Conservation (phyloP, 1,140 invertebrate species). For the Drosophila sp. region DNA sequence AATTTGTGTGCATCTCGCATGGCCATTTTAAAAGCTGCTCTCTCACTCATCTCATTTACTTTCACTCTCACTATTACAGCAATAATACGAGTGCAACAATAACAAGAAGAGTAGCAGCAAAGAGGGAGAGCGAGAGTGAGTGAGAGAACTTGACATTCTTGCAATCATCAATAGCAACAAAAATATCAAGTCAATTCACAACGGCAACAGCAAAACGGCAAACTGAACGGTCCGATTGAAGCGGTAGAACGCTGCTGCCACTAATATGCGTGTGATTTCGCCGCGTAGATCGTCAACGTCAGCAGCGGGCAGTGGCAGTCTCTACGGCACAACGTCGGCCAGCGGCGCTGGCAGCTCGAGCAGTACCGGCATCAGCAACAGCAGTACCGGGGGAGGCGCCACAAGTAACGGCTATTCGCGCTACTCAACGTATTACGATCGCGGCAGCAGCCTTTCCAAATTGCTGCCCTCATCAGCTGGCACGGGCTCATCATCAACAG, state of each 20-base stretch:
- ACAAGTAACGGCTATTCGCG: constrained; percentile 66
- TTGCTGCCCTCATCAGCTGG: constrained; percentile 55
- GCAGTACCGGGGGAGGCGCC: constrained; percentile 36
- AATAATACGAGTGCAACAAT: constrained; percentile 26
- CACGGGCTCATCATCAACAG: constrained; percentile 22
- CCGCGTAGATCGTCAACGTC: constrained; percentile 83
- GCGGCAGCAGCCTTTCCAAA: constrained; percentile 75
- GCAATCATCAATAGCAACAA: constrained; percentile 11
- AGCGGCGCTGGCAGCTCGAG: constrained; percentile 53
- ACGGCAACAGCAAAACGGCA: constrained; percentile 37
- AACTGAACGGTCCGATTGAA: constrained; percentile 51
- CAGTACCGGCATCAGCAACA: constrained; percentile 34
- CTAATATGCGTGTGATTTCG: constrained; percentile 85
- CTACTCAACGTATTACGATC: constrained; percentile 68
- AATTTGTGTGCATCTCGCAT: constrained; percentile 3
- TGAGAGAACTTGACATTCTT: constrained; percentile 7
- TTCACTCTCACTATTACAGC: constrained; percentile 36
- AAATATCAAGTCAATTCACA: constrained; percentile 26
- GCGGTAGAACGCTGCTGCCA: constrained; percentile 66
- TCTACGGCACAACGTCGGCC: constrained; percentile 76
- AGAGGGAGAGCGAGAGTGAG: not conserved
- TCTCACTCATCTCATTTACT: constrained; percentile 12
- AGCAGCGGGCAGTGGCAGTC: constrained; percentile 82
- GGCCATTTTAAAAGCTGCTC: constrained; percentile 34
- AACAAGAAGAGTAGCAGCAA: not conserved